Percentiles rank a stretch among this genome's conserved stretches.
Conservation (phyloP, 2,797 vertebrate species). For the Rhinogobio ventralis region DNA sequence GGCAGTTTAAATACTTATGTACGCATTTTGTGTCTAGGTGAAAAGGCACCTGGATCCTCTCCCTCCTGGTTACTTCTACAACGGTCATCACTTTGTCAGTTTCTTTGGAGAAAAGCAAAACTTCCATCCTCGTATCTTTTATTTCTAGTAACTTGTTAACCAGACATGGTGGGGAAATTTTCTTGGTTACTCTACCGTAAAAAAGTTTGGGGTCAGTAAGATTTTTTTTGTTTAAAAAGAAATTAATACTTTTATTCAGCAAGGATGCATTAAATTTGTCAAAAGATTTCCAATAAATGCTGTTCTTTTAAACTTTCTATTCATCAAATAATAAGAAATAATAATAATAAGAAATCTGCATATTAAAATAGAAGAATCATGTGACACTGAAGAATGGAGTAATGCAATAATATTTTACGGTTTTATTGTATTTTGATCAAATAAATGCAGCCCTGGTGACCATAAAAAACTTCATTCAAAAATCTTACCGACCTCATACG, state of each 20-base stretch:
- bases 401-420: not conserved
- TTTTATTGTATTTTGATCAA: not conserved
- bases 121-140: constrained; percentile 96
- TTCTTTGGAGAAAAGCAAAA: constrained; percentile 93
- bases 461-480: not conserved
- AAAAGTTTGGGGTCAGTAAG: not conserved
- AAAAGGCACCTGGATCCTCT: constrained; percentile 90
- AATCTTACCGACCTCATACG: not conserved
- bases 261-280: not conserved
- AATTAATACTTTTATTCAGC: not conserved
- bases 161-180: not conserved
- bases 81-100: constrained; percentile 90
- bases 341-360: not conserved
- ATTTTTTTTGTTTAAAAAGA: not conserved
- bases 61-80: constrained; percentile 93
- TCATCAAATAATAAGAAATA: too few relatives aligned
- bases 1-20: not conserved
- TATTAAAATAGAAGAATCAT: too few relatives aligned
- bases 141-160: not conserved
- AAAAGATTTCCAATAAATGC: too few relatives aligned
- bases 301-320: too few relatives aligned
- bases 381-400: not conserved
- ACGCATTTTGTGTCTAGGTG: constrained; percentile 71
- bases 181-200: not conserved
- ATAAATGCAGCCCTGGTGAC: not conserved